Evolutionary conservation across 2,797 vertebrate species (phyloP).

Genomic region (Acestrorhynchus altus): DNA sequence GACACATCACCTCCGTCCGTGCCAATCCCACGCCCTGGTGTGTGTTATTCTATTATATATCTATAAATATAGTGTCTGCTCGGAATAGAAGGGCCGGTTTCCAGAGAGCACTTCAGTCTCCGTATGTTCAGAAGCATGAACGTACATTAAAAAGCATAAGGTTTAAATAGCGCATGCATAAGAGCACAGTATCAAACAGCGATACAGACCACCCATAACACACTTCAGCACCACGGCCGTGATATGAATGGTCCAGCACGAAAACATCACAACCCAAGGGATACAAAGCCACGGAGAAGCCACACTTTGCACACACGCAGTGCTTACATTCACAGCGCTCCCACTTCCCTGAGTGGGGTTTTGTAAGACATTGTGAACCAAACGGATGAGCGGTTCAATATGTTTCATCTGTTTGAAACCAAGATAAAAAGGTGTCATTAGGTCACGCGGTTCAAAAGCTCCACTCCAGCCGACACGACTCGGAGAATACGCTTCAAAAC

Average conservation of each 20-base stretch:
- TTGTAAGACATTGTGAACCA: conserved; percentile 88
- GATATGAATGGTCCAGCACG: not conserved
- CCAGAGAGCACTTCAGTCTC: conserved; percentile 57
- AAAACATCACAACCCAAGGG: conserved; percentile 53
- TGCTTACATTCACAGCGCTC: conserved; percentile 89
- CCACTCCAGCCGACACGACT: conserved; percentile 38
- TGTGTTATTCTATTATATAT: no score
- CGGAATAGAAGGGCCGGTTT: conserved; percentile 36
- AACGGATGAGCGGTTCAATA: conserved; percentile 91
- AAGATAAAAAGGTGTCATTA: conserved; percentile 76
- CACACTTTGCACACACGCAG: conserved; percentile 76
- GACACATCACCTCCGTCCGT: no score
- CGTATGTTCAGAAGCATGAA: conserved; percentile 11
- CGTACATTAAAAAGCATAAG: not conserved
- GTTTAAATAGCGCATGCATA: conserved; percentile 31
- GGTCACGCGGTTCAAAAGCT: conserved; percentile 35
- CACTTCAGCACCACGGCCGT: conserved; percentile 17
- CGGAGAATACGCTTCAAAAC: conserved; percentile 13
- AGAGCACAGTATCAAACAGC: not conserved
- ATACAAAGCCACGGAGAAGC: conserved; percentile 80
- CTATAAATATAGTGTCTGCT: not conserved
- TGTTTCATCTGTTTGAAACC: conserved; percentile 93
- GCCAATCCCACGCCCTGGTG: no score
- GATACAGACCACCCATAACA: conserved; percentile 13
- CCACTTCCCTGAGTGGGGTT: conserved; percentile 84